Base-by-base conservation (phyloP, 92 coral and sea anemone genomes). In the Parazoanthus atlanticus region DNA sequence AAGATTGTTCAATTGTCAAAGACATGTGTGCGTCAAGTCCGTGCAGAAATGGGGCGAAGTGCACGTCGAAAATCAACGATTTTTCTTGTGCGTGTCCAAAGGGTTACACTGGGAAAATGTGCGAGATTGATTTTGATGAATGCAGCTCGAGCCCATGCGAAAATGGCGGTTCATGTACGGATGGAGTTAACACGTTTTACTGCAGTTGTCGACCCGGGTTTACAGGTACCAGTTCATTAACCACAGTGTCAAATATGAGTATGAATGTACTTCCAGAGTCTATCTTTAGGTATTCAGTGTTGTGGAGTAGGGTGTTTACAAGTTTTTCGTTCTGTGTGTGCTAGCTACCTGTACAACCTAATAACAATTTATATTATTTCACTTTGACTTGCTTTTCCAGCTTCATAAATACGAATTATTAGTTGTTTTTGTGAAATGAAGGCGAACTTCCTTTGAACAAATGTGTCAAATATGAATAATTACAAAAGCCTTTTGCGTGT, bases 1-100 rank as follows among this genome's bases (percentile, higher is more conserved):
- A 89, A 80, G 93, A 95, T 79, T 97, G 99, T 76, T 96, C 96
- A 5, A 90, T 88, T 79, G 93, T 97, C 77, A 97, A 85, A 29
- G 96, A 97, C 89, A 89, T 95, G 96, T 97, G 99, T 74, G 80
- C 86, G 54, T 95, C 96, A 65, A 90, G 91, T 64, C 99, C 99
- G 3, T 97, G 99, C 86, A 80, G 90, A 61, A 91, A 92, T 81
- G 95, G 90, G 30, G 99, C 96, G 1, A 85, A 90, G 23, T 97
- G 99, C 89, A 71, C 90, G 12, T 90, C 99, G 31, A 85, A 74
- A 91, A 93, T 95, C 86, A 97, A 97, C 88, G 93, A 94, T 88
- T 95, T 90, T 80, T 88, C 92, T 25, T 97, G 99, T 70, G 87
- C 90, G 21, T 97, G 99, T 54, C 93, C 93, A 26, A 91, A 85